phyloP scores from a whole-genome alignment of 2,797 vertebrate species.

The Heteromormyrus szaboi region DNA sequence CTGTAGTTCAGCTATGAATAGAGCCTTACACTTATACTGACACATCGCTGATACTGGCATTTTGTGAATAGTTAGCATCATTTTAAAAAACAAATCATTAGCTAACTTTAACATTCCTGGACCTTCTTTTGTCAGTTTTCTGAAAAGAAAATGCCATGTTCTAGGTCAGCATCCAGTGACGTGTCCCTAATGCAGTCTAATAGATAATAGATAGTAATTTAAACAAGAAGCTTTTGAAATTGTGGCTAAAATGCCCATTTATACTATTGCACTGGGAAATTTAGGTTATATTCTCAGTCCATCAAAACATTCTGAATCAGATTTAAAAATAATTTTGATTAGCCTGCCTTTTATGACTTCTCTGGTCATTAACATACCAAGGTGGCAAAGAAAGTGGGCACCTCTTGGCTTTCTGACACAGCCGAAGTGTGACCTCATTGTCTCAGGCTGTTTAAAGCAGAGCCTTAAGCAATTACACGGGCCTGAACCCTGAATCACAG shows the following conservation, averaged over 20 bases:
- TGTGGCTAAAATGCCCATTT: neutral
- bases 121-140: neutral
- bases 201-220: neutral
- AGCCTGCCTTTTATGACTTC: neutral
- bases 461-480: conserved; percentile 14
- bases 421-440: conserved; percentile 9
- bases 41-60: neutral
- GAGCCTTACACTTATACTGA: neutral
- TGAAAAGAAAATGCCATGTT: neutral
- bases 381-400: neutral
- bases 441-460: neutral
- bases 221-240: neutral
- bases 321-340: neutral
- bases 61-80: neutral
- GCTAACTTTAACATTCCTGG: neutral
- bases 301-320: conserved; percentile 16
- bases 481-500: neutral
- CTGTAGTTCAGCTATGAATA: neutral
- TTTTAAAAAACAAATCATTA: neutral
- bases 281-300: neutral
- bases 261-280: neutral
- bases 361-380: neutral
- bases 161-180: neutral
- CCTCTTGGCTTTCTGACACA: neutral
- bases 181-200: neutral